Conservation (phyloP, 2,888 invertebrate genomes). For the Ormyrus pomaceus region DNA sequence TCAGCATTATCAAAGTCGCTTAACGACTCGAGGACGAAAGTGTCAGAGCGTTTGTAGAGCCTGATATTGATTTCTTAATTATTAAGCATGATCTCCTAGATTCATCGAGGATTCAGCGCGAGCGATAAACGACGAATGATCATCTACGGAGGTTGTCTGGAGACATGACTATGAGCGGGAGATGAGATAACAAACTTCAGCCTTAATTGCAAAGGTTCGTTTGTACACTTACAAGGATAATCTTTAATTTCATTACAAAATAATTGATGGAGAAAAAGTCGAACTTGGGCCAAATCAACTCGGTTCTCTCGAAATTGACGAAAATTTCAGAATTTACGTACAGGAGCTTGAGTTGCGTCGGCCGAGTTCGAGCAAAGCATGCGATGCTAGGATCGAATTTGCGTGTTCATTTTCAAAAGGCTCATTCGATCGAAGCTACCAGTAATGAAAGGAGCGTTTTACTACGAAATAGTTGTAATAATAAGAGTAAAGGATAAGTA, state of each 20-base stretch:
- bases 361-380: constrained; percentile 39
- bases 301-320: neutral
- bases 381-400: constrained; percentile 46
- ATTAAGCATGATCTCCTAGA: constrained; percentile 1
- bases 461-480: constrained; percentile 13
- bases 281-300: constrained; percentile 32
- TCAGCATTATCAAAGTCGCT: neutral
- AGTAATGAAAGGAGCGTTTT: constrained; percentile 20
- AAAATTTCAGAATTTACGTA: neutral
- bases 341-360: constrained; percentile 2
- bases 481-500: constrained; percentile 7
- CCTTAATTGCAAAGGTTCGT: neutral
- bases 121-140: constrained; percentile 24
- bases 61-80: constrained; percentile 24
- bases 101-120: neutral
- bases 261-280: neutral
- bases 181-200: constrained; percentile 31
- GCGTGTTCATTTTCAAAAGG: neutral
- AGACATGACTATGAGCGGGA: constrained; percentile 27
- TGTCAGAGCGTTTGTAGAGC: constrained; percentile 27
- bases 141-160: neutral
- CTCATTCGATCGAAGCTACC: constrained; percentile 24
- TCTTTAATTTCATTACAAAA: neutral
- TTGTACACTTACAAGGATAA: constrained; percentile 3
- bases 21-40: neutral